Evolutionary conservation across 2,888 invertebrate species (phyloP).

Genomic region (Cerastoderma edule): DNA sequence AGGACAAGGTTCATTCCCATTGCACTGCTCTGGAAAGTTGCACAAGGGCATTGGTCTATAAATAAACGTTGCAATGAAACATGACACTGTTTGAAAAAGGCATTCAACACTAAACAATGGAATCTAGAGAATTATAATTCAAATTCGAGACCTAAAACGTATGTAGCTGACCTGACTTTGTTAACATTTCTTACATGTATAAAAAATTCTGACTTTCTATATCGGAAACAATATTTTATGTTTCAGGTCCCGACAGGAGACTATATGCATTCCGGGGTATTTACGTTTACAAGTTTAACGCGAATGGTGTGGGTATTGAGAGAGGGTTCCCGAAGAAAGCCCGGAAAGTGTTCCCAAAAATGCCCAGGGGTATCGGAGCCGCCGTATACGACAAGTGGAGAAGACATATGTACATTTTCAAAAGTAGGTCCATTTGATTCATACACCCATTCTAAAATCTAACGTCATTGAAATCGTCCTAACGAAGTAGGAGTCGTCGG

Average conservation of each 20-base stretch:
- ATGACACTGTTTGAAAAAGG: no score
- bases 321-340: slow-evolving; percentile 70
- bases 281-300: slow-evolving; percentile 66
- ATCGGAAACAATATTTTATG: background rate
- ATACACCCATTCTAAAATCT: no score
- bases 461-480: no score
- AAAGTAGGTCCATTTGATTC: slow-evolving; percentile 77
- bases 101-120: no score
- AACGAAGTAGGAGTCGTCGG: no score
- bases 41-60: no score
- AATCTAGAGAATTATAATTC: background rate
- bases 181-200: no score
- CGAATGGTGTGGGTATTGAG: slow-evolving; percentile 66
- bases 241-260: slow-evolving; percentile 67
- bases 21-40: no score
- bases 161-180: no score
- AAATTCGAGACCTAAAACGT: background rate
- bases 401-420: slow-evolving; percentile 77
- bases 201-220: no score
- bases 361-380: slow-evolving; percentile 73
- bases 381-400: slow-evolving; percentile 75
- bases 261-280: slow-evolving; percentile 69
- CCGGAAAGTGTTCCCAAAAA: slow-evolving; percentile 67
- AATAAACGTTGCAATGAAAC: no score
- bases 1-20: no score